phyloP scores from a whole-genome alignment of 2,888 invertebrate genomes.

The Phengaris alcon region DNA sequence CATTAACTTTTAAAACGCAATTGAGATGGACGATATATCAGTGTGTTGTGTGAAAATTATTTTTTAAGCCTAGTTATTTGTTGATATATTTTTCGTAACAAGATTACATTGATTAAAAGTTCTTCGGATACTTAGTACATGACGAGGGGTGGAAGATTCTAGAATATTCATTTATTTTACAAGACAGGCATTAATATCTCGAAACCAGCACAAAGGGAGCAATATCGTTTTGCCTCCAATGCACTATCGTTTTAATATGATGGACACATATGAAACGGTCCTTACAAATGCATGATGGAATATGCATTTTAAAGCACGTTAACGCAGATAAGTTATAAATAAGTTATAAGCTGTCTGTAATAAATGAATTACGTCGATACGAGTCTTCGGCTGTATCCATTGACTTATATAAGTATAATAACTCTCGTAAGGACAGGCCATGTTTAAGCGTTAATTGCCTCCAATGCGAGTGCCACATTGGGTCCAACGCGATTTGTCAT shows the following conservation, averaged over 20 bases:
- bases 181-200: not conserved
- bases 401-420: not conserved
- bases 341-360: slow-evolving; percentile 29
- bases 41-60: too few species aligned
- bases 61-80: too few species aligned
- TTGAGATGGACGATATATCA: too few species aligned
- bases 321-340: slow-evolving; percentile 22
- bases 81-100: too few species aligned
- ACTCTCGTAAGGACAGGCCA: not conserved
- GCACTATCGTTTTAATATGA: not conserved
- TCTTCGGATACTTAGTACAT: too few species aligned
- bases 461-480: not conserved
- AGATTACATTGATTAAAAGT: too few species aligned
- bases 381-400: slow-evolving; percentile 20
- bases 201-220: not conserved
- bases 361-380: slow-evolving; percentile 31
- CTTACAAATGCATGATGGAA: not conserved
- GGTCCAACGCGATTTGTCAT: not conserved
- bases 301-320: not conserved
- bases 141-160: too few species aligned
- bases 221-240: not conserved
- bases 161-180: too few species aligned
- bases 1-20: too few species aligned
- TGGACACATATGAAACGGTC: not conserved
- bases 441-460: not conserved